Percentiles rank a stretch among this genome's conserved stretches.
Evolutionary conservation across 2,797 vertebrate species (phyloP).

Genomic region (Morus bassanus): DNA sequence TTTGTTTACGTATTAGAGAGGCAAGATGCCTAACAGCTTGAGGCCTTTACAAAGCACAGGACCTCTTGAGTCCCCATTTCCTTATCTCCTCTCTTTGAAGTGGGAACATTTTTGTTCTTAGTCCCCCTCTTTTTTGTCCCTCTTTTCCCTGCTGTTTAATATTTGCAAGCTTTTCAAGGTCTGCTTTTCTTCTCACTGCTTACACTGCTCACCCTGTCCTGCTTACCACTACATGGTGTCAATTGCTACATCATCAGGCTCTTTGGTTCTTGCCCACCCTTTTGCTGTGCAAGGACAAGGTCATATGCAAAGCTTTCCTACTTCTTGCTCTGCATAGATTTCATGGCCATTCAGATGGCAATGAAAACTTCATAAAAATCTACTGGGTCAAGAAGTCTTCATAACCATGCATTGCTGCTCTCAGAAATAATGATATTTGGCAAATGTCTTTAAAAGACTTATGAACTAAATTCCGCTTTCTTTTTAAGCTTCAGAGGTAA

Average conservation of each 20-base stretch:
- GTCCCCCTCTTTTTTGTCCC: neutral
- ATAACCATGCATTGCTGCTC: neutral
- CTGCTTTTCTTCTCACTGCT: neutral
- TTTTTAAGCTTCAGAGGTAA: neutral
- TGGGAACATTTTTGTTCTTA: neutral
- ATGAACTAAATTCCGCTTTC: neutral
- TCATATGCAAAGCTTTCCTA: neutral
- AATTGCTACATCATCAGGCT: neutral
- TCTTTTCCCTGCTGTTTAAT: neutral
- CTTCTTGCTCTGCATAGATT: neutral
- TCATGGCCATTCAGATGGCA: neutral
- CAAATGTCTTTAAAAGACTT: neutral
- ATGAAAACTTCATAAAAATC: neutral
- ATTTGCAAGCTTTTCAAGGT: neutral
- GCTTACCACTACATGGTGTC: neutral
- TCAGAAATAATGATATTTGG: neutral
- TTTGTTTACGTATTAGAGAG: neutral
- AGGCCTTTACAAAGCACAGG: neutral
- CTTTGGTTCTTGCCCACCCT: neutral
- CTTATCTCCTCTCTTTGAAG: neutral
- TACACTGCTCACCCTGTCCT: neutral
- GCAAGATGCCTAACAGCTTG: neutral
- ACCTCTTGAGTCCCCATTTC: neutral
- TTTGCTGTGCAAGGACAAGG: neutral
- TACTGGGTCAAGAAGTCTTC: neutral